phyloP scores from a whole-genome alignment of 1,140 invertebrate genomes.

The Subanguina moxae region DNA sequence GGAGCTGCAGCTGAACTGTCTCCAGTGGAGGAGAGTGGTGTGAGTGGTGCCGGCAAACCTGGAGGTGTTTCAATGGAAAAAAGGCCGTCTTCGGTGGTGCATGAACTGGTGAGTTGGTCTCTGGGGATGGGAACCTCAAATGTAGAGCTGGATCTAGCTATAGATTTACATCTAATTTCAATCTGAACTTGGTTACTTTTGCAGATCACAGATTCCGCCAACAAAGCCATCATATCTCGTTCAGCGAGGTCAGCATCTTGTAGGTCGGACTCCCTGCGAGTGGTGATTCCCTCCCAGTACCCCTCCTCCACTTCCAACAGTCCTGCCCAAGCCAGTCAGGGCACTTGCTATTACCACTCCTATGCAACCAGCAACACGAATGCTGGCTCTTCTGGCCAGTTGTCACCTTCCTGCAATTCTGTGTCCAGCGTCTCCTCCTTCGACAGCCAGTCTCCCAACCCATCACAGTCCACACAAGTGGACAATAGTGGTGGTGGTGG shows the following conservation, averaged over 20 bases:
- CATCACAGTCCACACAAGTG: not conserved
- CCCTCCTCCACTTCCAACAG: conserved; percentile 15
- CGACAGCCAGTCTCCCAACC: conserved; percentile 19
- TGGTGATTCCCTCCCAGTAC: conserved; percentile 23
- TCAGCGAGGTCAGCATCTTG: conserved; percentile 23
- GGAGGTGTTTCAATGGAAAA: conserved; percentile 17
- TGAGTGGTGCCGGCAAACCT: not conserved
- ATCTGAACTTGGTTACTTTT: too few species aligned
- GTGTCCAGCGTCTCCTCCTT: conserved; percentile 43
- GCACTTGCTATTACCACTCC: conserved; percentile 36
- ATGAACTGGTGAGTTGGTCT: conserved; percentile 19
- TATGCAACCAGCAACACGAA: conserved; percentile 11
- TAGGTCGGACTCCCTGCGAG: conserved; percentile 23
- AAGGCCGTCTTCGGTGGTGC: conserved; percentile 27
- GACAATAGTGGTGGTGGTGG: not conserved
- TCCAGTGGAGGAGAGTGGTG: conserved; percentile 41
- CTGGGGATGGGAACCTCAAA: not conserved
- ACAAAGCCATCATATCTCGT: conserved; percentile 6
- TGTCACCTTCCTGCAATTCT: conserved; percentile 38
- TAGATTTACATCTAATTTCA: too few species aligned
- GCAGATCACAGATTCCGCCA: conserved; percentile 10
- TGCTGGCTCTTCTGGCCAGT: conserved; percentile 26
- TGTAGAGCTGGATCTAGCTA: too few species aligned
- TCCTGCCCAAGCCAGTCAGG: not conserved
- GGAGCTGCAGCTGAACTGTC: conserved; percentile 37